These are phyloP conservation scores for Premnoplex brunnescens DNA, from an alignment of 2,797 vertebrate genomes.

Conservation along the genomic window DNA sequence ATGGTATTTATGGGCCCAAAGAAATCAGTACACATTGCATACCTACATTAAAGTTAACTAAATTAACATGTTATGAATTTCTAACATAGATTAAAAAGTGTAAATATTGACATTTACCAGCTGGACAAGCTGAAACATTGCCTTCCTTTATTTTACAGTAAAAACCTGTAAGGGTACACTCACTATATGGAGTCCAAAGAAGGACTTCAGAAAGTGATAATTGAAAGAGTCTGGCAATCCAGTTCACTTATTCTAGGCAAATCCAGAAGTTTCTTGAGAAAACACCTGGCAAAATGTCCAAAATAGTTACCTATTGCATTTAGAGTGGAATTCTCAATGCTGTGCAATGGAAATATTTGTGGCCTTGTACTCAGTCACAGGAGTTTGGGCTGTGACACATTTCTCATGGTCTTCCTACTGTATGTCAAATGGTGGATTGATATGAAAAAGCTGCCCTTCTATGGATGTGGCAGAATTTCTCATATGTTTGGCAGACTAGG, in stretches of 20 bases:
- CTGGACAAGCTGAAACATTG: neutral
- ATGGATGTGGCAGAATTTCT: neutral
- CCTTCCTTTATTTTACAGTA: neutral
- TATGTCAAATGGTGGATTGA: fast-evolving
- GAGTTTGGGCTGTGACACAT: neutral
- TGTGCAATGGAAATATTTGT: neutral
- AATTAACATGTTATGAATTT: neutral
- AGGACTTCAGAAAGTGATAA: neutral
- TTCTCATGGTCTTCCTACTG: neutral
- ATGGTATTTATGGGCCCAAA: neutral
- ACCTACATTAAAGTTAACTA: neutral
- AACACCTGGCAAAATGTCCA: neutral
- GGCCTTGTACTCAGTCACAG: neutral
- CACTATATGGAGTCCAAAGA: neutral
- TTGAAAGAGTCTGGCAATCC: neutral
- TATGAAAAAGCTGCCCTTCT: neutral
- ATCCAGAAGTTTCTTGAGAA: neutral
- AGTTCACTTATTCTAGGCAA: neutral
- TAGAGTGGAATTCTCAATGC: neutral
- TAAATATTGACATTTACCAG: neutral
- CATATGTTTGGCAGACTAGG: neutral
- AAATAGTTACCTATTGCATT: neutral
- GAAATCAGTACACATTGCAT: neutral
- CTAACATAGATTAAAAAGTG: neutral
- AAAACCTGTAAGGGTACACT: neutral